phyloP scores from a whole-genome alignment of 2,113 vertebrate genomes.

The Galbula dea region DNA sequence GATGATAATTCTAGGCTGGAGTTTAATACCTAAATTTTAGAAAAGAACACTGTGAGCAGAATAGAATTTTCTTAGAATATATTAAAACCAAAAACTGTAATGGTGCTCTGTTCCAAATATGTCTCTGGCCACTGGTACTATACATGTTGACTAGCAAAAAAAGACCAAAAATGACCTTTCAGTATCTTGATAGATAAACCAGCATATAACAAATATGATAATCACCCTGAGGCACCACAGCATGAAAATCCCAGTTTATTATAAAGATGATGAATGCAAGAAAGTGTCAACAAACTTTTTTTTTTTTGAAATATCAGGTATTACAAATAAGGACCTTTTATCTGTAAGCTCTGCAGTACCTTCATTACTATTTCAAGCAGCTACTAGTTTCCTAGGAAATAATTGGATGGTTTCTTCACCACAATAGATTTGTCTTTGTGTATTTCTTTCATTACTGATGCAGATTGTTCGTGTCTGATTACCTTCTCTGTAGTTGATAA shows the following conservation, averaged over 20 bases:
- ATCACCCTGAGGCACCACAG: not conserved
- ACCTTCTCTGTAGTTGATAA: not conserved
- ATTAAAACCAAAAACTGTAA: not conserved
- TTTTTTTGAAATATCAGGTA: not conserved
- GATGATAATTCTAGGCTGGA: not conserved
- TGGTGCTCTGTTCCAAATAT: not conserved
- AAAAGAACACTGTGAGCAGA: not conserved
- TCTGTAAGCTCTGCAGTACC: not conserved
- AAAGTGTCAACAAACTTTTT: not conserved
- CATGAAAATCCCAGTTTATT: not conserved
- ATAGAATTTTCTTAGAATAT: not conserved
- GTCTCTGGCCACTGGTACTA: not conserved
- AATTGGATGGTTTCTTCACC: not conserved
- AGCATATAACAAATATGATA: not conserved
- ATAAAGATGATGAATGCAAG: not conserved
- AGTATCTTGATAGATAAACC: not conserved
- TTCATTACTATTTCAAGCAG: not conserved
- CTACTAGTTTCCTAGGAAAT: not conserved
- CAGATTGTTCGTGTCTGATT: conserved; percentile 19
- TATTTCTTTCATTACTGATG: not conserved
- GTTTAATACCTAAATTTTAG: not conserved
- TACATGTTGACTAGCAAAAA: not conserved
- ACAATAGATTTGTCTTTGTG: not conserved
- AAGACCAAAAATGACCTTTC: not conserved
- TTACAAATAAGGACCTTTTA: not conserved